Conservation (phyloP, 2,888 invertebrate species). For the Embidobia sp. region DNA sequence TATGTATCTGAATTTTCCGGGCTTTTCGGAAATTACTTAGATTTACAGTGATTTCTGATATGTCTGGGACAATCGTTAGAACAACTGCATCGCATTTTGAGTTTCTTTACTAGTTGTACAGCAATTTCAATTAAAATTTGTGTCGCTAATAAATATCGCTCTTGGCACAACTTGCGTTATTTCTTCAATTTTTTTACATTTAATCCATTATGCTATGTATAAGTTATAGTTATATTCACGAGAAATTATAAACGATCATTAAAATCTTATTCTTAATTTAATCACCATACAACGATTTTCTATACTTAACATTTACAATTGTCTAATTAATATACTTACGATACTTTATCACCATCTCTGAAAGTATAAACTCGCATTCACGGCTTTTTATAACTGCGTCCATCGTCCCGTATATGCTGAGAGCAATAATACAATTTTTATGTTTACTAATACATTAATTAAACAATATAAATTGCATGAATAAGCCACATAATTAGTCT, state of each 20-base stretch:
- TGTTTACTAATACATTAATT: slow-evolving; percentile 32
- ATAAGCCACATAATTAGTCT: slow-evolving; percentile 30
- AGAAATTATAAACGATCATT: slow-evolving; percentile 18
- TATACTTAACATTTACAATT: slow-evolving; percentile 38
- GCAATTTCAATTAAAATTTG: no score
- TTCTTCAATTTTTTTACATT: no score
- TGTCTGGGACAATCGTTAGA: no score
- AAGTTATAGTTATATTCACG: no score
- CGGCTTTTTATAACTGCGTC: background rate
- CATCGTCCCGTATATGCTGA: background rate
- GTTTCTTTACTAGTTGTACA: no score
- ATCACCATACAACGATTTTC: slow-evolving; percentile 4
- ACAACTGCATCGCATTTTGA: no score
- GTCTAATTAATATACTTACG: slow-evolving; percentile 28
- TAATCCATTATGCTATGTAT: no score
- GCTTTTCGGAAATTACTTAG: no score
- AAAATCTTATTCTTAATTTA: slow-evolving; percentile 22
- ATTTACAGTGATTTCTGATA: no score
- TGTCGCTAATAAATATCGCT: no score
- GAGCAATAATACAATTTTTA: slow-evolving; percentile 28
- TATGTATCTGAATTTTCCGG: no score
- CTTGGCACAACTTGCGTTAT: no score
- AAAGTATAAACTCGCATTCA: slow-evolving; percentile 7
- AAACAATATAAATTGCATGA: slow-evolving; percentile 40
- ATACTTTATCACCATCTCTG: slow-evolving; percentile 20